Evolutionary conservation across 2,113 vertebrate genomes (phyloP), one percentile per base, ranked within the genome.

Genomic region (Lucifuga dentata): DNA sequence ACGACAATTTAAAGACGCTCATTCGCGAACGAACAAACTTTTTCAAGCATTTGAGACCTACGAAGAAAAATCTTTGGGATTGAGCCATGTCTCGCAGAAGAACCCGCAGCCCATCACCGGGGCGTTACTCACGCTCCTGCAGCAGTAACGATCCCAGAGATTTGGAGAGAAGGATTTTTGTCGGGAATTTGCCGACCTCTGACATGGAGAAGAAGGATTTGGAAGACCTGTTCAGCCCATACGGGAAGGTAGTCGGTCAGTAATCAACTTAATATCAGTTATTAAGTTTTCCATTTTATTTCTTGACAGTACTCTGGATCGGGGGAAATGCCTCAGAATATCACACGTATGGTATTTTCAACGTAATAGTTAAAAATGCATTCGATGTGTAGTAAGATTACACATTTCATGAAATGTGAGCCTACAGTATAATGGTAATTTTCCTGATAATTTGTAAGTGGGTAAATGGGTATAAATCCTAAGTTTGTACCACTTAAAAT

Each of bases 131-230:
- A 74, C 76, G 92, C 77, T 70, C 82, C 49, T 90, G 87, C 90
- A 93, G 94, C 92, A 95, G 91, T 86, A 95, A 87, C 83, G 89
- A 95, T 64, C 95, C 95, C 5, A 87, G 91, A 68, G 94, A 95
- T 88, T 93, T 95, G 93, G 94, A 95, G 81, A 92, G 95, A 89
- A 89, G 95, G 87, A 93, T 96, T 94, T 96, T 95, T 94, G 91
- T 97, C 76, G 94, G 93, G 83, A 95, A 92, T 95, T 95, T 97
- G 92, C 95, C 94, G 29, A 95, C 95, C 57, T 93, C 93, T 29
- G 87, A 93, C 88, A 94, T 95, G 95, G 91, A 87, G 80, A 93
- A 92, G 73, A 95, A 95, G 93, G 94, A 98, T 87, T 90, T 96
- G 91, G 92, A 93, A 93, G 93, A 93, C 15, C 71, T 95, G 73